Conservation (phyloP, 2,797 vertebrate genomes). For the Rhodeus uyekii region DNA sequence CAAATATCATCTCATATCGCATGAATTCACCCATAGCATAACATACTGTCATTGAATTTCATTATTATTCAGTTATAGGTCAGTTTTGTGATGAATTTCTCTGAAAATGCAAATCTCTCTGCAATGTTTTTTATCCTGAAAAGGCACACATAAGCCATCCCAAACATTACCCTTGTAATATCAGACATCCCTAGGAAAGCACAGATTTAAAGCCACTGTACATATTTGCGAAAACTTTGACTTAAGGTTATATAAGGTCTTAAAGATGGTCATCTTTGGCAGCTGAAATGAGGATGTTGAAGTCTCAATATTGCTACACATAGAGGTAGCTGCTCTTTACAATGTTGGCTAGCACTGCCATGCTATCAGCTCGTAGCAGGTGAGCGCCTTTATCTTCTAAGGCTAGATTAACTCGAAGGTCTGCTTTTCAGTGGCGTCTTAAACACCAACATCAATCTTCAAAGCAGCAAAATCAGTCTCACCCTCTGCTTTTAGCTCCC, state of each 20-base stretch:
- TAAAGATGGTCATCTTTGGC: conserved; percentile 25
- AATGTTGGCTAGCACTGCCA: conserved; percentile 45
- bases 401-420: conserved; percentile 61
- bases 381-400: conserved; percentile 61
- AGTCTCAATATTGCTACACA: conserved; percentile 20
- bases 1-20: conserved; percentile 3
- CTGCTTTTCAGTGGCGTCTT: conserved; percentile 50
- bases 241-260: conserved; percentile 24
- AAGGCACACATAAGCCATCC: neutral
- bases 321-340: conserved; percentile 3
- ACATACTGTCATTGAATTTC: neutral
- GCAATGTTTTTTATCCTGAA: neutral
- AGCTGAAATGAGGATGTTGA: conserved; percentile 22
- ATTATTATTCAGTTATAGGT: conserved; percentile 24
- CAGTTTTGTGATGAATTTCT: neutral
- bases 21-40: neutral
- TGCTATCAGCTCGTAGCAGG: conserved; percentile 65
- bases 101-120: neutral
- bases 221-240: conserved; percentile 17
- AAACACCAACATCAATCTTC: conserved; percentile 58
- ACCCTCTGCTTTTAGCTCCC: conserved; percentile 34
- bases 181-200: conserved; percentile 5
- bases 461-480: conserved; percentile 52
- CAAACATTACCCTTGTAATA: conserved; percentile 7
- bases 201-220: neutral